Evolutionary conservation across 1,140 invertebrate genomes (phyloP).

Genomic region (Phthorimaea operculella): DNA sequence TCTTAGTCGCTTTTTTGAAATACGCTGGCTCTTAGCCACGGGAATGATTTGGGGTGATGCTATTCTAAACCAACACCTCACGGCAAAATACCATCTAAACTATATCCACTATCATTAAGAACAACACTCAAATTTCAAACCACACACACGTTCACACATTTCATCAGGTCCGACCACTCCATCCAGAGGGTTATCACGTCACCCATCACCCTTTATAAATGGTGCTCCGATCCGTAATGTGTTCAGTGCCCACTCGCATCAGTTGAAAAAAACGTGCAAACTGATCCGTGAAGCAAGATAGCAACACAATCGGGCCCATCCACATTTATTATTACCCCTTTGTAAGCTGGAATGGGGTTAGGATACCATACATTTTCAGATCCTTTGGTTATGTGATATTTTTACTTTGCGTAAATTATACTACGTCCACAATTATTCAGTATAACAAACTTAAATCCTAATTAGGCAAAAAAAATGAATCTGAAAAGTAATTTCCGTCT

Average conservation of each 20-base stretch:
- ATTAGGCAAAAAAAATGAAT: no score
- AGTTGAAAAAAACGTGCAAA: slow-evolving; percentile 16
- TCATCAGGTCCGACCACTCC: neutral
- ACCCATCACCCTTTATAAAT: slow-evolving; percentile 3
- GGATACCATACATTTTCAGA: neutral
- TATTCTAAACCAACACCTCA: no score
- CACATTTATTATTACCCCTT: slow-evolving; percentile 51
- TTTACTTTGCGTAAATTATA: neutral
- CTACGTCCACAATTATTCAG: no score
- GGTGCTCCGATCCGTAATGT: slow-evolving; percentile 3
- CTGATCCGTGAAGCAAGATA: slow-evolving; percentile 30
- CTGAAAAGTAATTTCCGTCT: no score
- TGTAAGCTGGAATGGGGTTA: slow-evolving; percentile 23
- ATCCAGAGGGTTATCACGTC: neutral
- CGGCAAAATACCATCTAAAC: no score
- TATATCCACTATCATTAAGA: no score
- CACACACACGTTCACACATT: no score
- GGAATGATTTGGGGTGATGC: no score
- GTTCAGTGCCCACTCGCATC: neutral
- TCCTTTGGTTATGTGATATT: neutral
- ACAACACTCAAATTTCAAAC: no score
- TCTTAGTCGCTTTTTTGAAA: no score
- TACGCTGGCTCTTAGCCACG: no score
- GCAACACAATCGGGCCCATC: slow-evolving; percentile 33
- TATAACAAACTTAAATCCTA: no score